These are phyloP conservation scores for Drosophila leontia DNA, from an alignment of 1,140 invertebrate species.

Conservation along the genomic window DNA sequence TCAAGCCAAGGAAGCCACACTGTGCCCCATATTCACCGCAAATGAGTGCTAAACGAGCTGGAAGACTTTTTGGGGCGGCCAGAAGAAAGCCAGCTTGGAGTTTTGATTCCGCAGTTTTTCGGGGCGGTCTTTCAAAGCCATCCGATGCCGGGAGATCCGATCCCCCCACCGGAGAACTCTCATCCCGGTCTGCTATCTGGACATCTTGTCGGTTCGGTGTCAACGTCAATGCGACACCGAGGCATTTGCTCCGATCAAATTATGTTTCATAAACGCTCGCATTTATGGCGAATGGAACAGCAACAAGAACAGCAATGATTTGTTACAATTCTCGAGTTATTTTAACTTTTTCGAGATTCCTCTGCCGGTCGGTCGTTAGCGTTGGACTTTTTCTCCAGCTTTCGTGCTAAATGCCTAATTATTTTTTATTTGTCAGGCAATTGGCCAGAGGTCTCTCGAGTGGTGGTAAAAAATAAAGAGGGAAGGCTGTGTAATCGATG, in stretches of 20 bases:
- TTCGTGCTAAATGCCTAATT: slow-evolving; percentile 57
- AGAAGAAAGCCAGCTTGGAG: slow-evolving; percentile 60
- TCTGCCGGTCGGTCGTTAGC: slow-evolving; percentile 5
- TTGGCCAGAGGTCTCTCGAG: slow-evolving; percentile 10
- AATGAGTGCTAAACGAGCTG: slow-evolving; percentile 72
- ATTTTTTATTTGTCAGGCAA: slow-evolving; percentile 57
- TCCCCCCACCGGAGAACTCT: slow-evolving; percentile 1
- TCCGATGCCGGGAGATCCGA: slow-evolving; percentile 25
- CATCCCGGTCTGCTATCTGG: slow-evolving; percentile 21
- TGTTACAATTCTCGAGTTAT: slow-evolving; percentile 77
- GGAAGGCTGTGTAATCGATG: slow-evolving; percentile 28
- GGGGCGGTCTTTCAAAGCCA: slow-evolving; percentile 77
- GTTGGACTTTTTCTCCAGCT: slow-evolving; percentile 26
- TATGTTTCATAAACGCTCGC: slow-evolving; percentile 83
- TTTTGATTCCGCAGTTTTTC: slow-evolving; percentile 68
- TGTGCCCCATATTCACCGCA: slow-evolving; percentile 53
- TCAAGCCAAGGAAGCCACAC: not conserved
- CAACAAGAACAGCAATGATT: slow-evolving; percentile 56
- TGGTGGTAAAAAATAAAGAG: not conserved
- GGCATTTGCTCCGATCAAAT: slow-evolving; percentile 79
- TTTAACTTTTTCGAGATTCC: slow-evolving; percentile 67
- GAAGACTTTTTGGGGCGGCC: slow-evolving; percentile 47
- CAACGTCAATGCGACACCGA: slow-evolving; percentile 67
- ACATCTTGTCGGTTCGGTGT: slow-evolving; percentile 56
- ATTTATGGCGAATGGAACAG: slow-evolving; percentile 65